phyloP scores from a whole-genome alignment of 1,140 invertebrate species.

The Adelges cooleyi region DNA sequence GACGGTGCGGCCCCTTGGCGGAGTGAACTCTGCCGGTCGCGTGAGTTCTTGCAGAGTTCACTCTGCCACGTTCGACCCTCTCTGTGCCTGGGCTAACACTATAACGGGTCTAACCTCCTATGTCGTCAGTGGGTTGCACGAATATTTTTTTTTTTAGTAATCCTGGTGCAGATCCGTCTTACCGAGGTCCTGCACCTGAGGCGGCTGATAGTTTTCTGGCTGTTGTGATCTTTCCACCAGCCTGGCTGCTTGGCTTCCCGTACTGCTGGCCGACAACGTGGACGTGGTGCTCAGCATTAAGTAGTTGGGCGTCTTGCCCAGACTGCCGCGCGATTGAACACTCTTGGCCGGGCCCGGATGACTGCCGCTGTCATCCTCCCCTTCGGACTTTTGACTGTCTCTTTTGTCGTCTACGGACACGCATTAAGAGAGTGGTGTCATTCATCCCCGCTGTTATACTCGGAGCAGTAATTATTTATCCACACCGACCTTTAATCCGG shows the following conservation, averaged over 20 bases:
- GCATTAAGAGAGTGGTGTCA: too few species aligned
- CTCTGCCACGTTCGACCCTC: not conserved
- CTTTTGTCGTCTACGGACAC: constrained; percentile 31
- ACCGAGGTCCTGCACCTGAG: constrained; percentile 75
- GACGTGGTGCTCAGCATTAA: constrained; percentile 84
- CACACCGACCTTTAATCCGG: not conserved
- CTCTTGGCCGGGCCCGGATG: constrained; percentile 43
- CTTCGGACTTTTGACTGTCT: constrained; percentile 67
- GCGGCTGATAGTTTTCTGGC: constrained; percentile 75
- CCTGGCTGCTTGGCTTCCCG: constrained; percentile 72
- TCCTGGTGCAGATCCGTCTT: constrained; percentile 38
- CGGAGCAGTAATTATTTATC: too few species aligned
- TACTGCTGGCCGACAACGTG: constrained; percentile 84
- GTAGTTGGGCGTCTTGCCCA: constrained; percentile 82
- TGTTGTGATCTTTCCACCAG: constrained; percentile 87
- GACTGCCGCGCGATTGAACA: constrained; percentile 43
- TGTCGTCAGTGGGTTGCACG: constrained; percentile 8
- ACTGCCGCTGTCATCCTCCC: constrained; percentile 60
- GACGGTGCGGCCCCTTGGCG: too few species aligned
- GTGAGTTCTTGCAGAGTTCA: constrained; percentile 1
- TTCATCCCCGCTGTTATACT: too few species aligned
- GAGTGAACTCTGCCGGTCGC: not conserved
- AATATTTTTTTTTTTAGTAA: constrained; percentile 25
- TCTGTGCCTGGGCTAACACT: constrained; percentile 9
- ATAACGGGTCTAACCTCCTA: constrained; percentile 25